Percentiles rank a stretch among this genome's conserved stretches.
phyloP scores from a whole-genome alignment of 2,797 vertebrate species.

The Salarias fasciatus region DNA sequence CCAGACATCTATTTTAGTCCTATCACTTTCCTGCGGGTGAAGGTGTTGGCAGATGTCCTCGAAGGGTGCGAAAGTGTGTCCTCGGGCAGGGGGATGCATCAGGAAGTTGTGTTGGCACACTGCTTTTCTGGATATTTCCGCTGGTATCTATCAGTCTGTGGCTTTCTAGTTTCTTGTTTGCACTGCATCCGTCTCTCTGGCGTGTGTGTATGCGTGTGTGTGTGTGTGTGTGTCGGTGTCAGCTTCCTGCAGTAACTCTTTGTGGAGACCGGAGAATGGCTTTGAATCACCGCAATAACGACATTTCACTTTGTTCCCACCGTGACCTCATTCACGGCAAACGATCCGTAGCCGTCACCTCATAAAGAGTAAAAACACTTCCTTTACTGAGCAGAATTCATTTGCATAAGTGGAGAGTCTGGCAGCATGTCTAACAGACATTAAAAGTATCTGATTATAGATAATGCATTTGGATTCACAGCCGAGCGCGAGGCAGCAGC shows the following conservation, averaged over 20 bases:
- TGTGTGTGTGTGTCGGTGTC: constrained; percentile 6
- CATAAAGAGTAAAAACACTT: constrained; percentile 32
- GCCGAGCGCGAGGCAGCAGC: constrained; percentile 16
- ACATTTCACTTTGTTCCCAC: constrained; percentile 38
- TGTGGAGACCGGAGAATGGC: constrained; percentile 12
- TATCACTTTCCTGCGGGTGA: constrained; percentile 28
- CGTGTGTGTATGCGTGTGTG: neutral
- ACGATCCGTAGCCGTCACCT: constrained; percentile 28
- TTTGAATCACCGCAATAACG: constrained; percentile 23
- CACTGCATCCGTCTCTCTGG: constrained; percentile 17
- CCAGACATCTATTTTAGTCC: constrained; percentile 42
- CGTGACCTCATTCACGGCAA: constrained; percentile 48
- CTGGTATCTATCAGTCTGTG: constrained; percentile 24
- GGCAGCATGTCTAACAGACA: constrained; percentile 42
- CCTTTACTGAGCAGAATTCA: constrained; percentile 11
- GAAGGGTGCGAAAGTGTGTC: constrained; percentile 64
- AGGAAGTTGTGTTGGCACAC: constrained; percentile 34
- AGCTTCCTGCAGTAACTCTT: constrained; percentile 15
- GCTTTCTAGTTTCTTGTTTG: constrained; percentile 36
- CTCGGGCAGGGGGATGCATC: constrained; percentile 56
- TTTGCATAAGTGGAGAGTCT: constrained; percentile 50
- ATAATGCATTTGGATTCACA: constrained; percentile 34
- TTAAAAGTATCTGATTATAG: constrained; percentile 51
- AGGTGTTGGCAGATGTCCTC: constrained; percentile 67
- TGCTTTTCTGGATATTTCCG: constrained; percentile 35